Base-by-base conservation (phyloP, 2,888 invertebrate genomes). In the Eustalomyia histrio region DNA sequence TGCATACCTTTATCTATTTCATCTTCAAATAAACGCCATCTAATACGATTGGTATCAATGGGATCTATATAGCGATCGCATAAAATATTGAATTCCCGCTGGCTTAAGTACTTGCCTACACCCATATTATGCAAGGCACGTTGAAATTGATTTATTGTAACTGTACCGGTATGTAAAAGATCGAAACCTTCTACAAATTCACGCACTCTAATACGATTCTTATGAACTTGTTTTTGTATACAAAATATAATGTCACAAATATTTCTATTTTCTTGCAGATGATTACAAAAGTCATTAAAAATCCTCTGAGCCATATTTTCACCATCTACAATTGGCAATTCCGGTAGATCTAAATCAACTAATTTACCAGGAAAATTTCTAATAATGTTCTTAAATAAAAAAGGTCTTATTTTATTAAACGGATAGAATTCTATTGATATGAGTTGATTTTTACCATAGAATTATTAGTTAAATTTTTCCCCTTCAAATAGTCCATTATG, bases 171-270 rank as follows among this genome's bases (percentile, higher is more conserved):
- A 86, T 94, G 93, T 80, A 95, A 88, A 0, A 92, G 91, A 91
- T 96, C 96, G 86, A 93, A 95, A 85, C 93, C 94, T 90, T 93
- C 93, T 79, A 96, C 94, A 86, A 95, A 95, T 86, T 95, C 94
- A 0, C 92, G 92, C 35, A 94, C 92, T 58, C 95, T 91, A 65
- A 96, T 90, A 61, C 94, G 91, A 85, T 94, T 92, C 87, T 94
- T 92, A 83, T 92, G 87, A 7, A 95, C 92, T 84, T 93, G 94
- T 84, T 93, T 92, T 87, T 95, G 95, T 58, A 96, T 92, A 69
- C 88, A 89, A 52, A 86, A 86, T 14, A 89, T 83, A 1, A 88
- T 69, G 50, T 90, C 88, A 64, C 88, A 89, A 16, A 86, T 84
- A 2, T 83, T 85, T 16, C 86, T 87, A 67, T 85, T 84, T 58